Evolutionary conservation across 1,140 invertebrate genomes (phyloP).

Genomic region (Mesaphorura yosii): DNA sequence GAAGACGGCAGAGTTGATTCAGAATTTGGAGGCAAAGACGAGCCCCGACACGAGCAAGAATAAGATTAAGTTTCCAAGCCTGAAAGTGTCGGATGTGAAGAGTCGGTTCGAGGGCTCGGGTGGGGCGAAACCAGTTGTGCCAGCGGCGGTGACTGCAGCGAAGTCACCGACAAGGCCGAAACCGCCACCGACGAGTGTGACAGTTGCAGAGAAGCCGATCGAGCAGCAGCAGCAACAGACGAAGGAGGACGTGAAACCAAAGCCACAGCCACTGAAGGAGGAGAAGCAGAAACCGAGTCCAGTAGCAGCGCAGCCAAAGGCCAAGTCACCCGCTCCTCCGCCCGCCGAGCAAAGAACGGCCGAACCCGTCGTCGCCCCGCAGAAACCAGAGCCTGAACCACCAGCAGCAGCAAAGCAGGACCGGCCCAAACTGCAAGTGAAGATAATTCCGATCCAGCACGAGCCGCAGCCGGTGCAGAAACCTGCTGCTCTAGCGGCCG

Average conservation of each 20-base stretch:
- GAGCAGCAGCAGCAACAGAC: neutral
- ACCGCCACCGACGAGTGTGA: neutral
- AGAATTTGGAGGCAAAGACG: slow-evolving; percentile 30
- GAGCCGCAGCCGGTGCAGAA: no score
- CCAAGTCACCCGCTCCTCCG: neutral
- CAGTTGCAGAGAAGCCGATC: neutral
- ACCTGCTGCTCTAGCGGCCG: no score
- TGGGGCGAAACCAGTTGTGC: slow-evolving; percentile 14
- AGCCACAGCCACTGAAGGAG: neutral
- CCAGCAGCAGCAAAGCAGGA: no score
- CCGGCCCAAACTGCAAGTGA: no score
- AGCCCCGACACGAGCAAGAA: neutral
- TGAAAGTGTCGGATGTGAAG: slow-evolving; percentile 34
- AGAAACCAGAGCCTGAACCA: no score
- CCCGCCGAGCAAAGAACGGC: slow-evolving; percentile 19
- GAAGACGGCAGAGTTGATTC: slow-evolving; percentile 31
- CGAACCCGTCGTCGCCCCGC: no score
- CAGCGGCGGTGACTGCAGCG: neutral
- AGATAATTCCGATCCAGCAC: no score
- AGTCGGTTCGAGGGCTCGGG: slow-evolving; percentile 31
- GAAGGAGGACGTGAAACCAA: neutral
- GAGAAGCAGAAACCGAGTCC: slow-evolving; percentile 9
- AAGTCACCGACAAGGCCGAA: slow-evolving; percentile 9
- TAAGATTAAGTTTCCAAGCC: slow-evolving; percentile 30
- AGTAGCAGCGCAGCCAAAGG: neutral